phyloP scores from a whole-genome alignment of 2,797 vertebrate species.

The Hyperoplus lanceolatus region DNA sequence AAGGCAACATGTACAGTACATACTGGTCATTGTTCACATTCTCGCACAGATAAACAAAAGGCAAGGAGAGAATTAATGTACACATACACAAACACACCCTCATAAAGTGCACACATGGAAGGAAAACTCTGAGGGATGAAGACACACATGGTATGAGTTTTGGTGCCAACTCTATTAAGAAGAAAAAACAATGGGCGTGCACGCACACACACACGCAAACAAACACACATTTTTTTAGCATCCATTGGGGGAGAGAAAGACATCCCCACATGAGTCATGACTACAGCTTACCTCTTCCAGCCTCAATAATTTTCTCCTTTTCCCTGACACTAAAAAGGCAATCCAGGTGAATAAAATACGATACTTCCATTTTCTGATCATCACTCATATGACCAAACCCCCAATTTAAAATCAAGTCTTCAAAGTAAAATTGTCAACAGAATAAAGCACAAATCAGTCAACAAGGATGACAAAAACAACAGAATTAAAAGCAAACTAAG shows the following conservation, averaged over 20 bases:
- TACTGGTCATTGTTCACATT: slow-evolving; percentile 62
- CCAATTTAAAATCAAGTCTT: slow-evolving; percentile 41
- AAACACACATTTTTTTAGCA: slow-evolving; percentile 32
- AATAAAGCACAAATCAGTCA: slow-evolving; percentile 54
- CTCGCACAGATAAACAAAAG: slow-evolving; percentile 62
- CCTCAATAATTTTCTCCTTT: slow-evolving; percentile 16
- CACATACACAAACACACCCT: slow-evolving; percentile 39
- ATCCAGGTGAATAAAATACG: slow-evolving; percentile 72
- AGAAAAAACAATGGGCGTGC: slow-evolving; percentile 11
- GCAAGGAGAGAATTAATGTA: slow-evolving; percentile 48
- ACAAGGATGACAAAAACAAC: not conserved
- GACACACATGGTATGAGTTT: slow-evolving; percentile 44
- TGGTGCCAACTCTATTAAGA: slow-evolving; percentile 11
- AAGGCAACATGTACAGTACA: slow-evolving; percentile 62
- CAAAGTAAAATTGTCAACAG: slow-evolving; percentile 33
- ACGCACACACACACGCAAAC: slow-evolving; percentile 7
- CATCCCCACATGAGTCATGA: not conserved
- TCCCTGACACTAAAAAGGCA: slow-evolving; percentile 74
- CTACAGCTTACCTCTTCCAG: slow-evolving; percentile 26
- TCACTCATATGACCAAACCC: slow-evolving; percentile 37
- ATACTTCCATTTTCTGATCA: slow-evolving; percentile 30
- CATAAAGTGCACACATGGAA: slow-evolving; percentile 77
- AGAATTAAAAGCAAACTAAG: slow-evolving; percentile 49
- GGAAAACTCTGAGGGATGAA: slow-evolving; percentile 49
- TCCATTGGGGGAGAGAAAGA: slow-evolving; percentile 5